phyloP scores from a whole-genome alignment of 2,113 vertebrate species.

The Esox niger region DNA sequence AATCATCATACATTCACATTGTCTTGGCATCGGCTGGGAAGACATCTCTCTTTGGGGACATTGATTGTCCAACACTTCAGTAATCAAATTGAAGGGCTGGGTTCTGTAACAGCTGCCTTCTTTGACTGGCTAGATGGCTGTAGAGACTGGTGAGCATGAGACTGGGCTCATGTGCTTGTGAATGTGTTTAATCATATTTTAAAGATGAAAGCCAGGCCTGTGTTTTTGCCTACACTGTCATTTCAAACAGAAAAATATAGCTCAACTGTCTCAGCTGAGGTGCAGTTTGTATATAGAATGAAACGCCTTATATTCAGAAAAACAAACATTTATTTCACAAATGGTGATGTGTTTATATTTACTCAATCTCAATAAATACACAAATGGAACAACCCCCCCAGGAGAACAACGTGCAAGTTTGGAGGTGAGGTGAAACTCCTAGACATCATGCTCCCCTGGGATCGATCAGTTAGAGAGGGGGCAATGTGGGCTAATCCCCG shows the following conservation, averaged over 20 bases:
- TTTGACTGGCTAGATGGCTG: constrained; percentile 10
- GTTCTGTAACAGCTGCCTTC: constrained; percentile 27
- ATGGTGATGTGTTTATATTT: too few relatives aligned
- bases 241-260: constrained; percentile 13
- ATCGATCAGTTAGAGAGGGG: constrained; percentile 17
- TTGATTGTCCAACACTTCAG: constrained; percentile 21
- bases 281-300: neutral
- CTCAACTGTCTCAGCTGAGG: constrained; percentile 1
- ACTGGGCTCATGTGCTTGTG: constrained; percentile 18
- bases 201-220: constrained; percentile 39
- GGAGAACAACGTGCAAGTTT: constrained; percentile 8
- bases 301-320: too few relatives aligned
- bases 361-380: too few relatives aligned
- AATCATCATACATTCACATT: constrained; percentile 15
- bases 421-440: constrained; percentile 65
- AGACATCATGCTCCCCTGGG: constrained; percentile 11
- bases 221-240: neutral
- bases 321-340: too few relatives aligned
- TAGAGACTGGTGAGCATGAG: neutral
- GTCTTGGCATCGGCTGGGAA: constrained; percentile 5
- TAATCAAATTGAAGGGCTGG: constrained; percentile 4
- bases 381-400: too few relatives aligned
- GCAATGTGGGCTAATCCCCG: constrained; percentile 67
- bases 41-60: neutral
- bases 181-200: constrained; percentile 31